These are phyloP conservation scores for Drosophila incognita DNA, from an alignment of 2,888 invertebrate species.

Conservation along the genomic window DNA sequence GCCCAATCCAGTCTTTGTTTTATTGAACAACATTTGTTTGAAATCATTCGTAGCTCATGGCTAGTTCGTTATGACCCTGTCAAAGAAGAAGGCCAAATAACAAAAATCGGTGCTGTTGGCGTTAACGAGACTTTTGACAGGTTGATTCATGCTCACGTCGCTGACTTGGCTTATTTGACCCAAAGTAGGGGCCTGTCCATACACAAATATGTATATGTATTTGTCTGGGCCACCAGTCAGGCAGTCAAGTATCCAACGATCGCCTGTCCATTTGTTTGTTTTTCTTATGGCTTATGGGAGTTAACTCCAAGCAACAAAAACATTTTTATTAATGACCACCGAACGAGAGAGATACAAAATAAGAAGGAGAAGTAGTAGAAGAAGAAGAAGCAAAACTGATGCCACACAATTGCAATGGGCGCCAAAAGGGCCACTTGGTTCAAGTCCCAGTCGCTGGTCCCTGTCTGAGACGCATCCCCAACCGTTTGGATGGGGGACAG, in stretches of 20 bases:
- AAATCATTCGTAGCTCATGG: conserved; percentile 51
- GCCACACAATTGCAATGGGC: conserved; percentile 78
- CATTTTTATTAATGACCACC: conserved; percentile 81
- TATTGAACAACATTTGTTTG: not conserved
- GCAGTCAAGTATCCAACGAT: conserved; percentile 48
- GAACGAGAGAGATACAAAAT: conserved; percentile 30
- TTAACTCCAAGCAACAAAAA: conserved; percentile 66
- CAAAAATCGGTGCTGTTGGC: conserved; percentile 83
- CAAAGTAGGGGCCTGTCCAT: conserved; percentile 60
- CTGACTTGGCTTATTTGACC: conserved; percentile 79
- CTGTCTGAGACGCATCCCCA: conserved; percentile 17
- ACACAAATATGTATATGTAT: conserved; percentile 9
- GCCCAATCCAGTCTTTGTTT: not conserved
- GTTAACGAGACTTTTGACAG: conserved; percentile 85
- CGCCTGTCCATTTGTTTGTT: conserved; percentile 74
- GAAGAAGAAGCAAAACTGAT: conserved; percentile 25
- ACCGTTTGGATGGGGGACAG: conserved; percentile 28
- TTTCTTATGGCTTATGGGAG: conserved; percentile 70
- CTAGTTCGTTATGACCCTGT: conserved; percentile 73
- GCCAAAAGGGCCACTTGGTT: conserved; percentile 77
- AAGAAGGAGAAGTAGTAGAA: not conserved
- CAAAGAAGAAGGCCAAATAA: conserved; percentile 45
- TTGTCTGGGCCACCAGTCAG: conserved; percentile 57
- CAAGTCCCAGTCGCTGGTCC: conserved; percentile 8
- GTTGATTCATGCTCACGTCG: conserved; percentile 84